These are phyloP conservation scores for Callinectes sapidus DNA, from an alignment of 2,888 invertebrate species.

Conservation along the genomic window DNA sequence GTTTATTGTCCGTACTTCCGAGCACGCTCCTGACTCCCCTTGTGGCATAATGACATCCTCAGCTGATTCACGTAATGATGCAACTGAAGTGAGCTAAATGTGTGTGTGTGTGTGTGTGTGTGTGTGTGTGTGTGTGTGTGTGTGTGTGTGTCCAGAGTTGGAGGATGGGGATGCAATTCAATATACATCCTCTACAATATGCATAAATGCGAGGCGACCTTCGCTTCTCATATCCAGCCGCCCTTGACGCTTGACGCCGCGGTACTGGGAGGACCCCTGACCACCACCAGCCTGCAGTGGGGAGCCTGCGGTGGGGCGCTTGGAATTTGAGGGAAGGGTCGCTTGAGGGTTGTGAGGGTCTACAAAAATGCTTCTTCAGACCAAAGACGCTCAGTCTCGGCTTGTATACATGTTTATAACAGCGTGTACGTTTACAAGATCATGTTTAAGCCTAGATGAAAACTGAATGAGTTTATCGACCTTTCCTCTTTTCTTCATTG, in stretches of 20 bases:
- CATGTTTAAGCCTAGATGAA: not conserved
- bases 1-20: slow-evolving; percentile 28
- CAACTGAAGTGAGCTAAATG: not conserved
- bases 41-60: slow-evolving; percentile 26
- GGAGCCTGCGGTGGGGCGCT: slow-evolving; percentile 4
- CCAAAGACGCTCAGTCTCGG: not conserved
- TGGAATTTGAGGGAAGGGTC: not conserved
- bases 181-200: slow-evolving; percentile 38
- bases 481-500: not conserved
- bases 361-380: not conserved
- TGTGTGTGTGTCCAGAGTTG: not conserved
- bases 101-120: slow-evolving; percentile 34
- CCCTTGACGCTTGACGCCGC: not conserved
- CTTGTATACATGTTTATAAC: slow-evolving; percentile 17
- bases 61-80: not conserved
- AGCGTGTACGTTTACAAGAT: not conserved
- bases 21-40: slow-evolving; percentile 5
- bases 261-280: not conserved
- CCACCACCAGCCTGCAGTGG: not conserved
- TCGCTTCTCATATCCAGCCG: slow-evolving; percentile 38
- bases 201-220: slow-evolving; percentile 47
- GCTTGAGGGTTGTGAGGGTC: not conserved
- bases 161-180: slow-evolving; percentile 35
- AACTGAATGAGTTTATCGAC: slow-evolving; percentile 28
- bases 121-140: slow-evolving; percentile 35